Evolutionary conservation across 92 coral and sea anemone species (phyloP), one percentile per base, ranked within the genome.

Genomic region (Virgularia gustaviana): DNA sequence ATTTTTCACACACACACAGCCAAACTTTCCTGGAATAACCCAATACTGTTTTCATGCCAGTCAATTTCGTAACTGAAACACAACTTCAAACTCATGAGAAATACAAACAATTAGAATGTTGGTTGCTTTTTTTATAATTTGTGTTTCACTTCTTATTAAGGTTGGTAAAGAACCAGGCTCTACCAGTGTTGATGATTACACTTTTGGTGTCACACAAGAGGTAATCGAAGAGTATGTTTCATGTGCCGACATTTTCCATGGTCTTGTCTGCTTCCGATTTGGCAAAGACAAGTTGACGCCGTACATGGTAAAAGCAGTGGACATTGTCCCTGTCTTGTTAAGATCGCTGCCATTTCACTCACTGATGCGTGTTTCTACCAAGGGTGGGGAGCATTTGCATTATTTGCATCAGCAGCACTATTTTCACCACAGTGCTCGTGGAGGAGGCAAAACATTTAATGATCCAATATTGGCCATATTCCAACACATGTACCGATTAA

Each of bases 231-330:
- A 39, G 15, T 39, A 39, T 39, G 68, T 9, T 0, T 29, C 29
- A n/a, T 63, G 73, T 64, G 85, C 80, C 51, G 85, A 80, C 49
- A 20, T 80, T 16, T 39, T 43, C 20, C 85, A 80, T 73, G 80
- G 81, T 6, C 28, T 80, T 1, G 53, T 63, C 74, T 49, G 73
- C 4, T 62, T 73, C 6, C 80, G 80, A 6, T 39, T 7, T 39
- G 45, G 45, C 45, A 39, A 39, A 39, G 45, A 39, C 45, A 39
- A 15, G 15, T 39, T 39, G 15, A 39, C 45, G 15, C 45, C 45
- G 15, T 39, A 39, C 45, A 39, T 39, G 45, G 15, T 39, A 7
- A 39, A 39, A 39, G 45, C 45, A 39, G 45, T 39, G 8, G 45
- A 39, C 15, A 15, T 39, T 39, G 45, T 39, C 9, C 45, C 45